A percentile compares a stretch with the other conserved stretches of the same genome.
Evolutionary conservation across 2,888 invertebrate genomes (phyloP).

Genomic region (Xylocampa areola): DNA sequence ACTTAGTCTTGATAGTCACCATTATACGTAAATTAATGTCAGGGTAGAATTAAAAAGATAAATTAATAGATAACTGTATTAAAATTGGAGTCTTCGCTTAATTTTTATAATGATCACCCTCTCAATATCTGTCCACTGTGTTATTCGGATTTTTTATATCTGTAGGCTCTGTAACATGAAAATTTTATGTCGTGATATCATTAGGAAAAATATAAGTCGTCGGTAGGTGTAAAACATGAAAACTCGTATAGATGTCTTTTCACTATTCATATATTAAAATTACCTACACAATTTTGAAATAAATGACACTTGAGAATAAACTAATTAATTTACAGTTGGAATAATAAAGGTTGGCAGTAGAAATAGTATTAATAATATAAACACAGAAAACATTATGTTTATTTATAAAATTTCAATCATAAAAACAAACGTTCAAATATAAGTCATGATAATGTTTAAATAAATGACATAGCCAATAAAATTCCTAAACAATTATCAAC

Average conservation of each 20-base stretch:
- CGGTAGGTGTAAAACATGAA: conserved; percentile 64
- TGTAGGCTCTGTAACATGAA: conserved; percentile 65
- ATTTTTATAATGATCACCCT: conserved; percentile 82
- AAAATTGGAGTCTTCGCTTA: conserved; percentile 81
- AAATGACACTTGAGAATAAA: conserved; percentile 28
- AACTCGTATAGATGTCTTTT: conserved; percentile 28
- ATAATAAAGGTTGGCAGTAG: conserved; percentile 17
- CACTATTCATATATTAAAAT: conserved; percentile 36
- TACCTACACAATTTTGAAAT: conserved; percentile 24
- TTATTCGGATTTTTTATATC: conserved; percentile 68
- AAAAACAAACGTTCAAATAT: conserved; percentile 15
- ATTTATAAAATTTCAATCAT: conserved; percentile 18
- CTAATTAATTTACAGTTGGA: conserved; percentile 29
- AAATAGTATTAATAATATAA: conserved; percentile 22
- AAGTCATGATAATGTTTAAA: conserved; percentile 4
- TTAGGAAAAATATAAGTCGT: conserved; percentile 73
- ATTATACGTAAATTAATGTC: conserved; percentile 97
- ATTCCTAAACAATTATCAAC: conserved; percentile 10
- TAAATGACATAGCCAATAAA: conserved; percentile 11
- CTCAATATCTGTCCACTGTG: conserved; percentile 85
- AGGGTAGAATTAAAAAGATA: conserved; percentile 91
- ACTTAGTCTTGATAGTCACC: conserved; percentile 90
- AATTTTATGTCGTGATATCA: conserved; percentile 80
- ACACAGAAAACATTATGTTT: conserved; percentile 19
- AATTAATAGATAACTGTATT: conserved; percentile 81